Percentiles rank a stretch among this genome's conserved stretches.
These are phyloP conservation scores for Amblyraja radiata DNA, from an alignment of 2,797 vertebrate species.

Conservation along the genomic window DNA sequence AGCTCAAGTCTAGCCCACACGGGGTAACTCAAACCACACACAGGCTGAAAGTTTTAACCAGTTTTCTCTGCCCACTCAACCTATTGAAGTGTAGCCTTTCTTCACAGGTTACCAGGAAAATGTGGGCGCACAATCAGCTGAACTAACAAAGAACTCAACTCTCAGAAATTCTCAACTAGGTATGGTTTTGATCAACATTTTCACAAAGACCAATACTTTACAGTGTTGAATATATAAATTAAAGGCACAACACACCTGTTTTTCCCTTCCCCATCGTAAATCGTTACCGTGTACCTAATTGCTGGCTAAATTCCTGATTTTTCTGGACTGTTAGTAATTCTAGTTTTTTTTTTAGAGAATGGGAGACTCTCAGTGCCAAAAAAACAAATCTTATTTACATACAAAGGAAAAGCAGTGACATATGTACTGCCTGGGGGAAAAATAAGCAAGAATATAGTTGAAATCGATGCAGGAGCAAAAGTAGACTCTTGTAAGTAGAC, in stretches of 20 bases:
- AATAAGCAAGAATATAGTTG: background rate
- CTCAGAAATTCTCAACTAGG: background rate
- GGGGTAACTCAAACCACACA: conserved; percentile 10
- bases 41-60: background rate
- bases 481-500: no score
- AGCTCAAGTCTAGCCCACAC: background rate
- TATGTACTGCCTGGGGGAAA: background rate
- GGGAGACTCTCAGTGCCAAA: background rate
- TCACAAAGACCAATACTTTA: background rate
- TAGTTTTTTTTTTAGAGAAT: background rate
- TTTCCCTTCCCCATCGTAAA: background rate
- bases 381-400: background rate
- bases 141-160: conserved; percentile 32
- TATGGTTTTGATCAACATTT: conserved; percentile 17
- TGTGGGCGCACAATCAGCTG: conserved; percentile 24
- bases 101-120: background rate
- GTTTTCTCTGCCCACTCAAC: conserved; percentile 31
- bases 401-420: background rate
- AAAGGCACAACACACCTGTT: background rate
- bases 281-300: background rate
- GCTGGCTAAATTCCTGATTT: background rate
- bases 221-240: background rate
- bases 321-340: background rate
- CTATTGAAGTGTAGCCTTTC: conserved; percentile 6
- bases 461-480: background rate